Evolutionary conservation across 2,113 vertebrate species (phyloP), one percentile per base, ranked within the genome.

Genomic region (Anas platyrhynchos): DNA sequence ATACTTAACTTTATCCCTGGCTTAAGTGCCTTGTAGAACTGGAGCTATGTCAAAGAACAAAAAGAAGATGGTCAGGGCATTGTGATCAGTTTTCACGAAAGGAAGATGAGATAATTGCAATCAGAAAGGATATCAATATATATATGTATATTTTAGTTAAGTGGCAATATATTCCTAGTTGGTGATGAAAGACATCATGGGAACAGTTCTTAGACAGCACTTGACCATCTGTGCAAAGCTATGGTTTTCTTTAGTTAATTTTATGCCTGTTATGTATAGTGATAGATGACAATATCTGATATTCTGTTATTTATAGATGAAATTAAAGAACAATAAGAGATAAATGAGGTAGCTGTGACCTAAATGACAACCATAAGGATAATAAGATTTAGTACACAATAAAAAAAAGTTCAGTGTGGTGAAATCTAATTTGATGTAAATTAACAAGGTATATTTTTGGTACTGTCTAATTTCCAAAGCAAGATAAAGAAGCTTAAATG

Each of bases 241-340:
- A n/a, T 2, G 1, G 31, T 84, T 94, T 83, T 78, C 80, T 94
- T 94, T 78, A 91, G 83, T 68, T 78, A 91, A 95, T 92, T 93
- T 81, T 75, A 58, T 76, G 66, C 94, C 95, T 0, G 1, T 96
- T 95, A 94, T 56, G 67, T 81, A 43, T 38, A 86, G 86, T 94
- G 92, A 97, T 90, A 84, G 61, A 96, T 78, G 29, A 83, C 48
- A 93, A 68, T 95, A 90, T 86, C 65, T 69, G 86, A 96, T 92
- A 90, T 75, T 88, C 23, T 68, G 27, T 91, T 94, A 88, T 82
- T 73, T 88, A 91, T 91, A 43, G 73, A 75, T 88, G 94, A 94
- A 95, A 95, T 90, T 86, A 95, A 94, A 93, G 88, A 93, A 93
- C 86, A 94, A 96, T 88, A 88, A 89, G 88, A 85, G 32, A 88